Evolutionary conservation across 64 coral and sea anemone genomes (phyloP).

Genomic region (Montipora efflorescens): DNA sequence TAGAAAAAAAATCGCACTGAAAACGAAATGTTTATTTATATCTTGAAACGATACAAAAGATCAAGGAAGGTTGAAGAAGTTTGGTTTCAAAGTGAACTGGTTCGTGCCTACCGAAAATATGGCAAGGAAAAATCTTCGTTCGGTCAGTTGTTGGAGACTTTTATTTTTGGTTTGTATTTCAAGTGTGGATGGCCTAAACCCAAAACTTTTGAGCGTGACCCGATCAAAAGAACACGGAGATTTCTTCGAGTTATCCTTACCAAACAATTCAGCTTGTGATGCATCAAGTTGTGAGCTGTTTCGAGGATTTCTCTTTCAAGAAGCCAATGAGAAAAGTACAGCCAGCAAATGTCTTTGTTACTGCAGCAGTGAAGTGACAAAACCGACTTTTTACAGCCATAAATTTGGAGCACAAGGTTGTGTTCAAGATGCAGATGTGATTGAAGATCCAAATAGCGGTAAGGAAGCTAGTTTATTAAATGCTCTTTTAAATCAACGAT

Average conservation of each 20-base stretch:
- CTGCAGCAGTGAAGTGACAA: background rate
- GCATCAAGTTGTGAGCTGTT: background rate
- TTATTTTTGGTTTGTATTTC: background rate
- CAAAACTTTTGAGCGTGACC: constrained; percentile 17
- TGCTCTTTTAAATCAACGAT: background rate
- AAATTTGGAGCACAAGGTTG: background rate
- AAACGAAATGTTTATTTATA: background rate
- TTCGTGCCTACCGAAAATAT: background rate
- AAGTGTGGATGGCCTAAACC: background rate
- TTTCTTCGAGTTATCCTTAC: background rate
- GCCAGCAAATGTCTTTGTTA: background rate
- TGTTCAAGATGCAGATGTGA: constrained; percentile 1
- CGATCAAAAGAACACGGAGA: constrained; percentile 7
- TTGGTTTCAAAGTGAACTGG: background rate
- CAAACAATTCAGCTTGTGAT: background rate
- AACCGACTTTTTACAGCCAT: constrained; percentile 11
- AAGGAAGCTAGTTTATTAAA: background rate
- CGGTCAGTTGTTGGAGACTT: background rate
- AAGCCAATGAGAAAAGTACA: background rate
- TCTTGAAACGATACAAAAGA: background rate
- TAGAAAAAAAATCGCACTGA: background rate
- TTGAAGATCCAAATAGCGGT: background rate
- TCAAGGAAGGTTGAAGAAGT: background rate
- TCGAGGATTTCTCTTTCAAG: background rate
- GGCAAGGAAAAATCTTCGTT: background rate